phyloP scores from a whole-genome alignment of 2,888 invertebrate genomes.

The Patella caerulea region DNA sequence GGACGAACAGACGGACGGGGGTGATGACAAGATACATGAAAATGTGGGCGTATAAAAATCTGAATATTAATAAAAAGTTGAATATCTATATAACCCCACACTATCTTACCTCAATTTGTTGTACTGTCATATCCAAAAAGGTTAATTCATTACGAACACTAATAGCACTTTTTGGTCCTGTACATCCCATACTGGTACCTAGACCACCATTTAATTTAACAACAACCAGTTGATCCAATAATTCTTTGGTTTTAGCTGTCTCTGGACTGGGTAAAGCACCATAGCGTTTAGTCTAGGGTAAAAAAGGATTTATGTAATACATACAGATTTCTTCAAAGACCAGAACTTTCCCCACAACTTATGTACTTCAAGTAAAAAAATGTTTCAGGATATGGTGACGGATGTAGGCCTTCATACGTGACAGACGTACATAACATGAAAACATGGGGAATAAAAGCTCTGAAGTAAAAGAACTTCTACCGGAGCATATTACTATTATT shows the following conservation, averaged over 20 bases:
- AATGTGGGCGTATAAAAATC: background rate
- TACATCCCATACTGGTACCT: slow-evolving; percentile 72
- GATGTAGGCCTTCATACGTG: too few relatives aligned
- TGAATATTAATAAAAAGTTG: too few relatives aligned
- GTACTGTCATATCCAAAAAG: slow-evolving; percentile 71
- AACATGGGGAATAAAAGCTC: too few relatives aligned
- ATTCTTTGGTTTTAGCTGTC: slow-evolving; percentile 42
- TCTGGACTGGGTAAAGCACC: slow-evolving; percentile 46
- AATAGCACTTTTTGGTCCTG: slow-evolving; percentile 71
- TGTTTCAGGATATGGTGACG: too few relatives aligned
- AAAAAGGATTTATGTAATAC: background rate
- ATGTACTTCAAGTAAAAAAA: too few relatives aligned
- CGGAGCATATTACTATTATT: too few relatives aligned
- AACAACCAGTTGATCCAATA: slow-evolving; percentile 71
- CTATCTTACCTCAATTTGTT: slow-evolving; percentile 70
- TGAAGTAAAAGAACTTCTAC: too few relatives aligned
- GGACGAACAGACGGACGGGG: too few relatives aligned
- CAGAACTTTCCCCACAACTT: too few relatives aligned
- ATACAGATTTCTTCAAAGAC: too few relatives aligned
- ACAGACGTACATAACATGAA: too few relatives aligned
- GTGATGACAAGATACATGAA: background rate
- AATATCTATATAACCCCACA: too few relatives aligned
- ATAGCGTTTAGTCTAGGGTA: slow-evolving; percentile 53
- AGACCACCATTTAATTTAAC: slow-evolving; percentile 72
- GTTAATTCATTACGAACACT: slow-evolving; percentile 71